Base-by-base conservation (phyloP, 1,140 invertebrate species). In the Cryptotermes secundus region DNA sequence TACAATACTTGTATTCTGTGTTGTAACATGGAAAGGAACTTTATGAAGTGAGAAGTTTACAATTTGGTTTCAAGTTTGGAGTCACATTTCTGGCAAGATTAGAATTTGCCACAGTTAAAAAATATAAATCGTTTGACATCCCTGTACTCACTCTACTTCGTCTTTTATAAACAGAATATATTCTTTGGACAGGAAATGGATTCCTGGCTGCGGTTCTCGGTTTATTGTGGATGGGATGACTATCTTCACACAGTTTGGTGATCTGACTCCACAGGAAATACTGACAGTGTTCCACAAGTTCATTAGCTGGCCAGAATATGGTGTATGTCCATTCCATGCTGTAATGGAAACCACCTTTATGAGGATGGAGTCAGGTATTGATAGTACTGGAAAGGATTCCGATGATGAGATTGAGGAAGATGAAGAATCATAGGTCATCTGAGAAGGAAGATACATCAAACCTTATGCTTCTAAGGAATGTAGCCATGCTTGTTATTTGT, bases 191-290 rank as follows among this genome's bases (percentile, higher is more conserved):
- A 93, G 92, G 86, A 91, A 92, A 84, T 93, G 92, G 92, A 91
- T 93, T 72, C 92, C 93, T 1, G 92, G 91, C 26, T 93, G 93
- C 87, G 93, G 93, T 0, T 90, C 92, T 2, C 90, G 92, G 85
- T 88, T 94, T 0, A 93, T 94, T 34, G 90, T 92, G 0, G 90
- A 92, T 22, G 92, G 92, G 59, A 92, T 93, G 85, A 93, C 92
- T 26, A 93, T 93, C 59, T 93, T 92, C 85, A 93, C 93, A 1
- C 89, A 92, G 86, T 93, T 93, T 87, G 92, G 92, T 4, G 92
- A 93, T 86, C 87, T 93, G 0, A 89, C 87, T 80, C 90, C 92
- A 26, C 87, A 89, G 84, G 90, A 93, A 85, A 91, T 93, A 86
- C 85, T 93, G 16, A 91, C 92, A 31, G 86, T 93, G 0, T 94